Conservation (phyloP, 1,140 invertebrate species). For the Lordiphosa clarofinis region DNA sequence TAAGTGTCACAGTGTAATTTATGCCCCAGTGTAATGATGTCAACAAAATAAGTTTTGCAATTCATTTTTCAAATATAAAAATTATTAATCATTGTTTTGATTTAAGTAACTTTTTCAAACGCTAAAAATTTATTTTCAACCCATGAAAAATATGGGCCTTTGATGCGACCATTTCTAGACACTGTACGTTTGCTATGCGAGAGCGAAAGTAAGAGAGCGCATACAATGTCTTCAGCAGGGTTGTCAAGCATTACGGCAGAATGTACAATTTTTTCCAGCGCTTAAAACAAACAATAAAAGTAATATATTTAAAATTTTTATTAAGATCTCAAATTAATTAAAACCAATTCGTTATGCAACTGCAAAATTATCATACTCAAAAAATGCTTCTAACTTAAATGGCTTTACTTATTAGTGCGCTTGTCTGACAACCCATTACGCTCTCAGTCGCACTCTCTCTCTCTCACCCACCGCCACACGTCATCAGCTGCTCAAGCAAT, state of each 20-base stretch:
- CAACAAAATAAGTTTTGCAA: too few relatives aligned
- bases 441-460: conserved; percentile 32
- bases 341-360: too few relatives aligned
- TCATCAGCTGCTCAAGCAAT: conserved; percentile 57
- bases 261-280: not conserved
- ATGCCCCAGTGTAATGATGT: too few relatives aligned
- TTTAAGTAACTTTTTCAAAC: too few relatives aligned
- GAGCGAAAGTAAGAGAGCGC: not conserved
- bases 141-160: too few relatives aligned
- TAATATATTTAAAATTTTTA: not conserved
- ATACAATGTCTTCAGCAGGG: not conserved
- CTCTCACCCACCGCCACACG: conserved; percentile 36
- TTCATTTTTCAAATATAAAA: too few relatives aligned
- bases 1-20: too few relatives aligned
- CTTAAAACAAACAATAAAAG: not conserved
- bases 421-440: conserved; percentile 39
- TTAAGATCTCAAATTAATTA: not conserved
- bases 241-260: not conserved
- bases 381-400: not conserved
- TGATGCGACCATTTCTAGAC: not conserved
- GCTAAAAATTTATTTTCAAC: too few relatives aligned
- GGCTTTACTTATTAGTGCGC: too few relatives aligned
- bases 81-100: too few relatives aligned
- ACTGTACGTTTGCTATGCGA: not conserved
- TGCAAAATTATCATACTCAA: too few relatives aligned